phyloP scores from a whole-genome alignment of 2,113 vertebrate genomes.

The Pomatorhinus ruficollis region DNA sequence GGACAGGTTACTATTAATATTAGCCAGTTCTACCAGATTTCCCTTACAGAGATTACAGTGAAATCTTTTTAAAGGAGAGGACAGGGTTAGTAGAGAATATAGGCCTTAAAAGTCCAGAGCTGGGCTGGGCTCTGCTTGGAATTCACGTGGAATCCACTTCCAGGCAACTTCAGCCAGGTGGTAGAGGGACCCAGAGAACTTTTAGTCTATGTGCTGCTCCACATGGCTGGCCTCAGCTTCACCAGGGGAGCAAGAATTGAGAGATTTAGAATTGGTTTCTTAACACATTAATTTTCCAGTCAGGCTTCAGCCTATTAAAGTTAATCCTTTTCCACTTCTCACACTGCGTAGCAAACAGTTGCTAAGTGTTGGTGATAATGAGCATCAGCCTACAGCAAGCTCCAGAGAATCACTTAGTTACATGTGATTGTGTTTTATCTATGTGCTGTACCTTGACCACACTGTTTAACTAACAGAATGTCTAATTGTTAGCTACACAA shows the following conservation, averaged over 20 bases:
- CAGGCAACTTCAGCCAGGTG: not conserved
- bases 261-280: not conserved
- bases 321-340: not conserved
- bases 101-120: not conserved
- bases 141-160: not conserved
- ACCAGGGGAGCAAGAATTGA: not conserved
- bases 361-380: not conserved
- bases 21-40: not conserved
- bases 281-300: not conserved
- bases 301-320: not conserved
- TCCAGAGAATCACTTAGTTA: conserved; percentile 1
- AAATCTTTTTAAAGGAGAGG: not conserved
- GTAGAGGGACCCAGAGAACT: not conserved
- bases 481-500: conserved; percentile 7
- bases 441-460: not conserved
- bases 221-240: not conserved
- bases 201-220: not conserved
- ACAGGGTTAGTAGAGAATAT: not conserved
- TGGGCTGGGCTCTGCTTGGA: not conserved
- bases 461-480: not conserved
- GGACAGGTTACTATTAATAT: not conserved
- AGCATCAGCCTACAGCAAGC: not conserved
- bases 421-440: not conserved
- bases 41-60: not conserved
- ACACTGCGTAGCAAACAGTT: not conserved